Evolutionary conservation across 2,113 vertebrate genomes (phyloP).

Genomic region (Gambusia affinis): DNA sequence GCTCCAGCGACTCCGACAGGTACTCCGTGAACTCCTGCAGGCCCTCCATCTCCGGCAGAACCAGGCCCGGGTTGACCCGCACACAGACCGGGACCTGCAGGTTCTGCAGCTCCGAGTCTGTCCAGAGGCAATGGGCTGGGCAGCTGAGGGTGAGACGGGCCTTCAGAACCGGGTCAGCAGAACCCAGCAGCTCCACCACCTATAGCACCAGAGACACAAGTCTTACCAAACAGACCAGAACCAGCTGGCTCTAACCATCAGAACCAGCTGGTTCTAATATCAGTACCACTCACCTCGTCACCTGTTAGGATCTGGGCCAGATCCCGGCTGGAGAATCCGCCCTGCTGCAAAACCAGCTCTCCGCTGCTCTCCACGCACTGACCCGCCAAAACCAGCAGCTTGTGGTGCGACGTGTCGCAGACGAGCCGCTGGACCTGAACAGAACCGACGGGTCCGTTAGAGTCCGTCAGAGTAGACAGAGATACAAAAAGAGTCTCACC

Average conservation of each 20-base stretch:
- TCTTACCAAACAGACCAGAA: background rate
- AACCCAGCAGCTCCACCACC: constrained; percentile 84
- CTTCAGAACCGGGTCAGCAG: constrained; percentile 59
- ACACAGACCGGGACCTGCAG: constrained; percentile 84
- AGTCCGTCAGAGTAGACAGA: background rate
- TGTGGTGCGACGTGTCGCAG: constrained; percentile 84
- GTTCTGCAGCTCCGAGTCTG: constrained; percentile 70
- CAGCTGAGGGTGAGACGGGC: constrained; percentile 87
- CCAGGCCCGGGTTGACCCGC: constrained; percentile 80
- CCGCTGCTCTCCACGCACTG: constrained; percentile 87
- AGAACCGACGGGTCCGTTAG: background rate
- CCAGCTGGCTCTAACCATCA: constrained; percentile 63
- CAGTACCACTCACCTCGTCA: constrained; percentile 81
- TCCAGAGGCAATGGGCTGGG: constrained; percentile 85
- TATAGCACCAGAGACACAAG: constrained; percentile 37
- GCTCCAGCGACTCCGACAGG: constrained; percentile 89
- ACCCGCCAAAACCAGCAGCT: constrained; percentile 89
- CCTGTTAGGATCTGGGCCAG: constrained; percentile 88
- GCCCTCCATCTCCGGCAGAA: constrained; percentile 87
- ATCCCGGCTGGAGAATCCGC: constrained; percentile 85
- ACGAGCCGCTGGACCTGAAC: constrained; percentile 87
- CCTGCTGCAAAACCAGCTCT: constrained; percentile 88
- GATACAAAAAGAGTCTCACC: constrained; percentile 75
- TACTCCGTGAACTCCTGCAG: constrained; percentile 92
- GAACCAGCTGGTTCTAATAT: background rate